Conservation (phyloP, 2,113 vertebrate genomes). For the Muscicapa adusta region DNA sequence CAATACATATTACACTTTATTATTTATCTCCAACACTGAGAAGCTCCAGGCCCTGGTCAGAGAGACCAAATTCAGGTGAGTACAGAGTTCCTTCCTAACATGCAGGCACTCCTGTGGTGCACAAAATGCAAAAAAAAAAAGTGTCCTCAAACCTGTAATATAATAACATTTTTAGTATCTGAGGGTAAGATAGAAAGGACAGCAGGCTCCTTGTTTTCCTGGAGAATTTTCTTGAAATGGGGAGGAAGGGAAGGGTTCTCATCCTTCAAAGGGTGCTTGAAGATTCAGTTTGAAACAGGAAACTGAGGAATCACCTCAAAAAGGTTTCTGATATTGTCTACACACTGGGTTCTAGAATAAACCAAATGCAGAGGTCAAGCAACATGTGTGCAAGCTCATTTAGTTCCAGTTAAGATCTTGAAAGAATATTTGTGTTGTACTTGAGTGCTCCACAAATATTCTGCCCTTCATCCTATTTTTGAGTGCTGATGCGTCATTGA, state of each 20-base stretch:
- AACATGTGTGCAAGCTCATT: neutral
- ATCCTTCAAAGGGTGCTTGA: neutral
- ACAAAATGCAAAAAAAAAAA: constrained; percentile 5
- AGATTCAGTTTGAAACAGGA: neutral
- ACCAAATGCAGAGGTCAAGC: neutral
- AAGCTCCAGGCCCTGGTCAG: constrained; percentile 15
- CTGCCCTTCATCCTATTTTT: neutral
- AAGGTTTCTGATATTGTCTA: neutral
- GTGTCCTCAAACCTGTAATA: constrained; percentile 13
- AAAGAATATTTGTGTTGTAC: neutral
- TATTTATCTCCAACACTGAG: constrained; percentile 13
- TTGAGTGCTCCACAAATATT: neutral
- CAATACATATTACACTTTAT: constrained; percentile 41
- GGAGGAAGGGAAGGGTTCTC: neutral
- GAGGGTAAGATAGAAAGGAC: neutral
- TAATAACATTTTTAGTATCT: neutral
- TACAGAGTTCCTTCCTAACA: constrained; percentile 18
- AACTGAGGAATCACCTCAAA: neutral
- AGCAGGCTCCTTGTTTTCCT: neutral
- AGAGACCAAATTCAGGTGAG: constrained; percentile 39
- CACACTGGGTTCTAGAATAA: neutral
- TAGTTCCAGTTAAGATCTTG: neutral
- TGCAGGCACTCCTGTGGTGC: neutral
- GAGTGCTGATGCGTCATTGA: neutral
- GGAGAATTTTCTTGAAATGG: neutral